Base-by-base conservation (phyloP, 2,797 vertebrate species). In the Tachyglossus aculeatus region DNA sequence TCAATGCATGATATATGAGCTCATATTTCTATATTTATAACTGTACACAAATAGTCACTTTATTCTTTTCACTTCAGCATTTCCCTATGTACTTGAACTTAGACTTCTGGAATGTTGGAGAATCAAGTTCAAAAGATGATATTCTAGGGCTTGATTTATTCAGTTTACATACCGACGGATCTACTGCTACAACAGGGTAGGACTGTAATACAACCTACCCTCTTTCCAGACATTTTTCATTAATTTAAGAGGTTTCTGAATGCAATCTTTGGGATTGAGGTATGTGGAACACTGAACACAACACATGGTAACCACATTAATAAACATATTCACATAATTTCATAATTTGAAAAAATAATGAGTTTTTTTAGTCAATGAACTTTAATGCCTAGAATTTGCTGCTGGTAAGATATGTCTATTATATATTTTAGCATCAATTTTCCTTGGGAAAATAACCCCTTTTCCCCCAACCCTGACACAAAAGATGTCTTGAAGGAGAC, bases 361-460 rank as follows among this genome's bases (percentile, higher is more conserved):
- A 64, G 67, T 65, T 67, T 67, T 57, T 67, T 70, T 65, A 68
- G 61, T 38, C 45, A 40, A 52, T 68, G 73, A 67, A 73, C 65
- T 71, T 72, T 31, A 11, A 12, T 43, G 54, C 54, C 52, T 72
- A 54, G 15, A 38, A 48, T 32, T 58, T 58, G 41, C 43, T 32
- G 21, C 7, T 2, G 25, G 36, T 45, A 47, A 60, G 21, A 27
- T 7, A n/a, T 39, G 21, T 33, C 70, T 37, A 53, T 63, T 51
- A 39, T 15, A 14, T 61, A 50, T 66, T 22, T 52, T 48, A 19
- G 18, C 3, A 3, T 2, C n/a, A 54, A 53, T 22, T 50, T 29
- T 27, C 55, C 36, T 43, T 10, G 39, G 10, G 22, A 57, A n/a
- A 9, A 22, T 10, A 51, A 25, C 3, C 11, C 9, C 29, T 39